Evolutionary conservation across 2,797 vertebrate genomes (phyloP).

Genomic region (Heterohyrax brucei): DNA sequence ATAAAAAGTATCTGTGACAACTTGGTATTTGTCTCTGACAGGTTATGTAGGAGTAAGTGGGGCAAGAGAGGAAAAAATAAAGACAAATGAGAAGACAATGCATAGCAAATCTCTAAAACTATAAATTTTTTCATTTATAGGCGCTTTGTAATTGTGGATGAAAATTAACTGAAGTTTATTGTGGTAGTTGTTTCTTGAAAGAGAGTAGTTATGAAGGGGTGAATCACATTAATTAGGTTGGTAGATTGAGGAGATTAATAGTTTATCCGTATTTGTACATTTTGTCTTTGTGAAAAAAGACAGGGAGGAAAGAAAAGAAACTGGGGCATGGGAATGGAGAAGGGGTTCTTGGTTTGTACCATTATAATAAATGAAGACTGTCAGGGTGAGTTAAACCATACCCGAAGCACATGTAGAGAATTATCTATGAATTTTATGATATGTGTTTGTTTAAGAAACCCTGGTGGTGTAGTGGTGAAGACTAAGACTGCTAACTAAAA

Average conservation of each 20-base stretch:
- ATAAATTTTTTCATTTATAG: background rate
- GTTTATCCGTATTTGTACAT: constrained; percentile 9
- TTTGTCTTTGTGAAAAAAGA: constrained; percentile 54
- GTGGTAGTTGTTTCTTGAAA: constrained; percentile 24
- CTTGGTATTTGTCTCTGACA: constrained; percentile 13
- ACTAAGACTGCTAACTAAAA: no score
- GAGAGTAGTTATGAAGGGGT: background rate
- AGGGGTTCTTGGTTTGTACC: constrained; percentile 46
- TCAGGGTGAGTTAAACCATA: constrained; percentile 56
- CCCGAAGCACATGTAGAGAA: background rate
- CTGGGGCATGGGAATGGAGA: no score
- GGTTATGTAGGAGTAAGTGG: background rate
- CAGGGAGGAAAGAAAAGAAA: background rate
- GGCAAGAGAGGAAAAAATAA: background rate
- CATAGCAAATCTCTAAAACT: background rate
- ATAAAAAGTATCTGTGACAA: constrained; percentile 35
- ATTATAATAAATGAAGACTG: constrained; percentile 62
- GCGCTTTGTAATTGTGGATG: background rate
- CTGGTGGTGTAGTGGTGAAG: no score
- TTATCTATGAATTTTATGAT: background rate
- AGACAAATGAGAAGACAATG: background rate
- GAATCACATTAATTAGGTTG: constrained; percentile 26
- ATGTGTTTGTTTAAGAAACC: no score
- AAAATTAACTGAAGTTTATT: background rate
- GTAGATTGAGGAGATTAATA: constrained; percentile 65